Conservation (phyloP, 92 coral and sea anemone species). For the Epizoanthus fatuus region DNA sequence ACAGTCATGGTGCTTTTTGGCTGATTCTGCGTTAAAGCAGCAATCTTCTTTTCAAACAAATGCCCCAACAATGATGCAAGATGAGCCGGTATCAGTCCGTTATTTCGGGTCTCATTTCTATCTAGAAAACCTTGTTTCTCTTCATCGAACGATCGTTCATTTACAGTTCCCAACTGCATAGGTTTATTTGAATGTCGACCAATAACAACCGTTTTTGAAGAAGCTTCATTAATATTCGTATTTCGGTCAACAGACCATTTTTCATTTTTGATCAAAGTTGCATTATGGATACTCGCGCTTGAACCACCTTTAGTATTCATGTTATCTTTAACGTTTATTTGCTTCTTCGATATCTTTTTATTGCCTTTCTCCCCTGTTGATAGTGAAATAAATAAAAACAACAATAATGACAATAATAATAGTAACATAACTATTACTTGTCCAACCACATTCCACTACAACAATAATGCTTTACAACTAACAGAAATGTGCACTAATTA, state of each 20-base stretch:
- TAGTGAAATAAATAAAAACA: too few species aligned
- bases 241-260: not conserved
- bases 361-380: slow-evolving; percentile 8
- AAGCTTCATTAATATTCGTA: too few species aligned
- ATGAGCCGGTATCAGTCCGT: not conserved
- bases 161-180: too few species aligned
- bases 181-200: too few species aligned
- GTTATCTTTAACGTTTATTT: not conserved
- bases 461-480: too few species aligned
- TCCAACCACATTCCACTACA: too few species aligned
- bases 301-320: not conserved
- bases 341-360: slow-evolving; percentile 1
- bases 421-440: too few species aligned
- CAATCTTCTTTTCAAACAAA: not conserved
- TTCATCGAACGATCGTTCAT: too few species aligned
- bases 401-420: too few species aligned
- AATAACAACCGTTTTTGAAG: too few species aligned
- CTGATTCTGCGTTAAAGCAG: not conserved
- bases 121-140: not conserved
- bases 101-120: not conserved
- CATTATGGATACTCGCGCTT: not conserved
- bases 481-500: too few species aligned
- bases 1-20: not conserved
- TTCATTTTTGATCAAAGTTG: not conserved
- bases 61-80: not conserved